Percentiles rank a stretch among this genome's conserved stretches.
Conservation (phyloP, 2,797 vertebrate genomes). For the Anniella stebbinsi region DNA sequence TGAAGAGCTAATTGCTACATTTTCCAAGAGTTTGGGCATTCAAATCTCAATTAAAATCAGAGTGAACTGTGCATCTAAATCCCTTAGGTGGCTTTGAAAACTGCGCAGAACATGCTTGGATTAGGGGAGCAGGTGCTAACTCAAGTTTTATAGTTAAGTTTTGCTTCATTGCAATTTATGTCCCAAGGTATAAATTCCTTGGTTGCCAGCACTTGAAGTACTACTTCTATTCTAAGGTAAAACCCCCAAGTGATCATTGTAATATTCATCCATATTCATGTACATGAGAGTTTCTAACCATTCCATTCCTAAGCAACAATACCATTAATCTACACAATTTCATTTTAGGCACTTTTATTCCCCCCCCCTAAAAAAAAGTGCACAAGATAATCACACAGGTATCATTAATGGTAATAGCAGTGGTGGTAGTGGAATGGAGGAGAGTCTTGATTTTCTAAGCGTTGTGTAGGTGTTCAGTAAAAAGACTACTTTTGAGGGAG, state of each 20-base stretch:
- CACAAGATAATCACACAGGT: not conserved
- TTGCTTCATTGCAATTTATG: constrained; percentile 16
- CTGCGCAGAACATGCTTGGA: not conserved
- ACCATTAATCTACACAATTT: not conserved
- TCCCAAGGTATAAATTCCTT: constrained; percentile 4
- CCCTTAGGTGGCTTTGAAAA: constrained; percentile 12
- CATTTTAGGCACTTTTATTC: not conserved
- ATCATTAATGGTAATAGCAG: not conserved
- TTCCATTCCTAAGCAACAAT: not conserved
- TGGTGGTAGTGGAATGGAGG: not conserved
- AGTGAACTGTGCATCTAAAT: constrained; percentile 9
- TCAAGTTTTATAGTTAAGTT: constrained; percentile 10
- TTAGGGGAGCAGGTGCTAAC: constrained; percentile 31
- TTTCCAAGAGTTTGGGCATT: constrained; percentile 12
- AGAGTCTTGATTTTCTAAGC: not conserved
- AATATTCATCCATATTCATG: constrained; percentile 35
- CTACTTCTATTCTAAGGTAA: constrained; percentile 18
- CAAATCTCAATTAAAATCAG: constrained; percentile 18
- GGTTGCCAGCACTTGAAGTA: constrained; percentile 12
- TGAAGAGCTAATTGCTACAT: constrained; percentile 13
- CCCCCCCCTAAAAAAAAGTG: not conserved
- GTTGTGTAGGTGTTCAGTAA: not conserved
- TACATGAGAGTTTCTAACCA: not conserved
- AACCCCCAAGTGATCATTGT: not conserved
- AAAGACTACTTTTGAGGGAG: not conserved